Percentiles rank a stretch among this genome's conserved stretches.
phyloP scores from a whole-genome alignment of 2,797 vertebrate species.

The Lemur catta region DNA sequence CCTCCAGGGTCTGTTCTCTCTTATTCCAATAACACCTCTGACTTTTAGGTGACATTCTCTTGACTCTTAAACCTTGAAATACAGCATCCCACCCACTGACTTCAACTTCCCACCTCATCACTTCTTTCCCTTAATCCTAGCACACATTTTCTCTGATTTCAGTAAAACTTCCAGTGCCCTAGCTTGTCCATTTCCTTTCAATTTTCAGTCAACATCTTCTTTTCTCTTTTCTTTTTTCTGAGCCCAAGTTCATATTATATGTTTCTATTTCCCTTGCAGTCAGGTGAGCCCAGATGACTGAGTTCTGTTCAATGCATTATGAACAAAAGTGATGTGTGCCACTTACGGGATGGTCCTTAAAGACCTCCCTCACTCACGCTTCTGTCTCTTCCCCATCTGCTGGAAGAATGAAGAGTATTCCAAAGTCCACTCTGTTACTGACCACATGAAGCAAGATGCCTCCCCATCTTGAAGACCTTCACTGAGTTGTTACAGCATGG shows the following conservation, averaged over 20 bases:
- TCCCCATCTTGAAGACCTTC: not conserved
- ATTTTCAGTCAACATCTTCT: not conserved
- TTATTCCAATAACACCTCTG: not conserved
- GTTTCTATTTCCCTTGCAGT: not conserved
- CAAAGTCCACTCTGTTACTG: not conserved
- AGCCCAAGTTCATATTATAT: not conserved
- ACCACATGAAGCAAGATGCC: not conserved
- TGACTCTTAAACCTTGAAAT: not conserved
- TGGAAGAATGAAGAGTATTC: not conserved
- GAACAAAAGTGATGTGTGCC: not conserved
- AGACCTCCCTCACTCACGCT: not conserved
- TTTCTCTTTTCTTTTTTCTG: not conserved
- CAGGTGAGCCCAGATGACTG: not conserved
- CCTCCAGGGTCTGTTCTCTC: not conserved
- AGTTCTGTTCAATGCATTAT: not conserved
- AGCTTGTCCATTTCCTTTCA: not conserved
- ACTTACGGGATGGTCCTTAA: not conserved
- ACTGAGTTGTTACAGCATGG: not conserved
- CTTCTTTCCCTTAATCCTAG: not conserved
- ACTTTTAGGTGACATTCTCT: not conserved
- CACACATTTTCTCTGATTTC: not conserved
- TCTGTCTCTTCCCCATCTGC: not conserved
- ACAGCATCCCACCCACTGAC: not conserved
- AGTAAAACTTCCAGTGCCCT: not conserved
- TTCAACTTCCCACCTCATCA: not conserved